phyloP scores from a whole-genome alignment of 2,113 vertebrate genomes.

The Paramormyrops kingsleyae region DNA sequence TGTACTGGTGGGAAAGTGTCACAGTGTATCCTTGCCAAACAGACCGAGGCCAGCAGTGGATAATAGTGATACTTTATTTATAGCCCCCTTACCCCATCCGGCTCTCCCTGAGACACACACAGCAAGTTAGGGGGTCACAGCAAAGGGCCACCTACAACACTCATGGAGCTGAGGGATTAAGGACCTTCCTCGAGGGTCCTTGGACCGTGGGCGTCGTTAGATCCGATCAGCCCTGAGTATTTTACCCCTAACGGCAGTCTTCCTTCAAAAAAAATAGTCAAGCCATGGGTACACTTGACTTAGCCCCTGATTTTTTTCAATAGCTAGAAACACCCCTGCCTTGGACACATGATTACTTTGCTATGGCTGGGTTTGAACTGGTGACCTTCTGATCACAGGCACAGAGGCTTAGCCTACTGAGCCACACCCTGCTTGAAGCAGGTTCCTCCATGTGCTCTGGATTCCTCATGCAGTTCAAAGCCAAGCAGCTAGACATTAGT shows the following conservation, averaged over 20 bases:
- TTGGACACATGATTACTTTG: background rate
- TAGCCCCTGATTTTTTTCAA: no score
- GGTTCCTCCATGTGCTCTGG: background rate
- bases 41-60: background rate
- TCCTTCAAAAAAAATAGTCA: no score
- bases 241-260: no score
- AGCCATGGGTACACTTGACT: no score
- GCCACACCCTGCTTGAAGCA: background rate
- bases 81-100: background rate
- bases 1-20: background rate
- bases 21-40: background rate
- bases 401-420: background rate
- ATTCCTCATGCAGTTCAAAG: background rate
- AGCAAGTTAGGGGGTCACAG: background rate
- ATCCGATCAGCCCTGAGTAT: no score
- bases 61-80: background rate
- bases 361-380: background rate
- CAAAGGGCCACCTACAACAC: background rate
- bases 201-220: background rate
- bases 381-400: background rate
- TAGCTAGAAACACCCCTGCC: no score
- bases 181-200: background rate
- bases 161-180: background rate
- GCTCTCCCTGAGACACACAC: background rate
- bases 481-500: background rate